Percentiles rank a stretch among this genome's conserved stretches.
Evolutionary conservation across 2,797 vertebrate species (phyloP).

Genomic region (Macropus fuliginosus): DNA sequence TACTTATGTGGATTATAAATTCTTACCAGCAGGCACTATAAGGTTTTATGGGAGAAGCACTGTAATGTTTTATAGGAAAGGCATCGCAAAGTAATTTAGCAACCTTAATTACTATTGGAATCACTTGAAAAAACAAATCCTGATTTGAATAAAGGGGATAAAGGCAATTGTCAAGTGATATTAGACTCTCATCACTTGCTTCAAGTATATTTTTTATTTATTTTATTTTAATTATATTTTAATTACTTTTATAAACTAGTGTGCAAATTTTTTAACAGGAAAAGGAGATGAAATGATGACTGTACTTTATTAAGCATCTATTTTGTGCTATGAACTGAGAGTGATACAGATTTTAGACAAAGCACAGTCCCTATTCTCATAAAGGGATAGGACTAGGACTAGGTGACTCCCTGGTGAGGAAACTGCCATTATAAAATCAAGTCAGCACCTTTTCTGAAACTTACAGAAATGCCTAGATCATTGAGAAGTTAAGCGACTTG

Average conservation of each 20-base stretch:
- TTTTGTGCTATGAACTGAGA: not conserved
- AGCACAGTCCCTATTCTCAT: not conserved
- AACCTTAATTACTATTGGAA: not conserved
- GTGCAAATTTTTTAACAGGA: not conserved
- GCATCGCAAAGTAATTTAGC: constrained; percentile 12
- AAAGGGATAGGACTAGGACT: not conserved
- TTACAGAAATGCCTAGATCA: not conserved
- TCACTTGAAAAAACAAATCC: not conserved
- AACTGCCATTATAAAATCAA: not conserved
- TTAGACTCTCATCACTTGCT: not conserved
- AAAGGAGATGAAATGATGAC: not conserved
- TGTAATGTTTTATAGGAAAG: not conserved
- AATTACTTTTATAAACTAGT: not conserved
- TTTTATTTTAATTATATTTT: too few species aligned
- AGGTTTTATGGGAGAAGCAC: not conserved
- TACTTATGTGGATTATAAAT: constrained; percentile 7
- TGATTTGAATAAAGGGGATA: not conserved
- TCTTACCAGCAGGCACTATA: not conserved
- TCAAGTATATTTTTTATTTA: not conserved
- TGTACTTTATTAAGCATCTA: not conserved
- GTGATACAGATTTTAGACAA: not conserved
- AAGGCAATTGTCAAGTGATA: not conserved
- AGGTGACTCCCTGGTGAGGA: not conserved
- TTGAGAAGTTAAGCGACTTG: not conserved
- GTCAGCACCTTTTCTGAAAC: not conserved